Evolutionary conservation across 2,797 vertebrate genomes (phyloP).

Genomic region (Poliocrania exsul): DNA sequence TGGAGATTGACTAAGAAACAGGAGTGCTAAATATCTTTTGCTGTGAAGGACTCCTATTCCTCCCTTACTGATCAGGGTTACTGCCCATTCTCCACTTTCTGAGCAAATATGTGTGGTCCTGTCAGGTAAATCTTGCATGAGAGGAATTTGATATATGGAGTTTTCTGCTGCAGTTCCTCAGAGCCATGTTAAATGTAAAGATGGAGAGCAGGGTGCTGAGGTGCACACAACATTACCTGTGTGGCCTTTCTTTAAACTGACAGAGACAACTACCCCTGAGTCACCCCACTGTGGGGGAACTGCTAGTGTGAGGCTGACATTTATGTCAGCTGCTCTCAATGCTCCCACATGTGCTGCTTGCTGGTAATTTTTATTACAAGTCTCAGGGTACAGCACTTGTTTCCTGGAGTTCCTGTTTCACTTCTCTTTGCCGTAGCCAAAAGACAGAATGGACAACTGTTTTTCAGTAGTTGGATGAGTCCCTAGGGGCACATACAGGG

Average conservation of each 20-base stretch:
- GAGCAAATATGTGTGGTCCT: not conserved
- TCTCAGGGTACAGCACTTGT: not conserved
- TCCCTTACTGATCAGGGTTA: not conserved
- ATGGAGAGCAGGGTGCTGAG: not conserved
- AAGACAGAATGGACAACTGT: not conserved
- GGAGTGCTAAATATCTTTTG: not conserved
- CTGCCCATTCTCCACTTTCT: not conserved
- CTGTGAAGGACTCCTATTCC: not conserved
- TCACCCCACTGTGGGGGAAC: not conserved
- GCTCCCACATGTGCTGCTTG: not conserved
- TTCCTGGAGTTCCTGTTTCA: not conserved
- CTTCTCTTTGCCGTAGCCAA: not conserved
- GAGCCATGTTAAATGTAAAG: fast-evolving
- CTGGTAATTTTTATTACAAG: not conserved
- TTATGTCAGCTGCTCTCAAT: not conserved
- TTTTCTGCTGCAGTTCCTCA: not conserved
- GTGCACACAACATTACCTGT: not conserved
- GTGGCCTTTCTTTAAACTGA: not conserved
- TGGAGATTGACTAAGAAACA: not conserved
- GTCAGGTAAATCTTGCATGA: not conserved
- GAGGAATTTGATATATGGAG: not conserved
- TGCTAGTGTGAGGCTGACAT: not conserved
- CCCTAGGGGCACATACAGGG: fast-evolving
- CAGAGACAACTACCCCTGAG: not conserved
- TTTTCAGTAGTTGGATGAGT: not conserved